Base-by-base conservation (phyloP, 2,797 vertebrate genomes). In the Pygocentrus nattereri region DNA sequence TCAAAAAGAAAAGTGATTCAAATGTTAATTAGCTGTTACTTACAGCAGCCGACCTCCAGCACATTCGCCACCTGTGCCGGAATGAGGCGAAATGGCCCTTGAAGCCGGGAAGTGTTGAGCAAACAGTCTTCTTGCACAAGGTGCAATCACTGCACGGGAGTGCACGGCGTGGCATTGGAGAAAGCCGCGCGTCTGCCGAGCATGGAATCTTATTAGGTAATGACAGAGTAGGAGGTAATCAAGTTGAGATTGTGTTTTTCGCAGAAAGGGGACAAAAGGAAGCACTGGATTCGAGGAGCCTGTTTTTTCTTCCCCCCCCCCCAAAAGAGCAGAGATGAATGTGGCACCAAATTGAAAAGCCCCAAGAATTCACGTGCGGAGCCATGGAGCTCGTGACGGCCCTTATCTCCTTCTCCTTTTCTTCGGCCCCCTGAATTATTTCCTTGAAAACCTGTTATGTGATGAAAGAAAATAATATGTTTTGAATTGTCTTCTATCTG, bases 21-120 rank as follows among this genome's bases (percentile, higher is more conserved):
- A 87, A 91, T 90, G 89, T 90, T 91, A 90, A 91, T 90, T 88
- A 90, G 88, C 88, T 85, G 86, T 89, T 89, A 87, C 88, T 90
- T 88, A 87, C 88, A 88, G 88, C 87, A 79, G 62, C 52, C 88
- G 83, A 86, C 88, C 88, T 85, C 86, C 86, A 85, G 88, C 82
- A 83, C 86, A 85, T 90, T 91, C 82, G 84, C 88, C 90, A 91
- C 90, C 90, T 91, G 90, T 91, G 88, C 88, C 83, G 86, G 85
- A 88, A 87, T 84, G 86, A 87, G 79, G 78, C 82, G 79, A 88
- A 89, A 91, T 87, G 87, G 88, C 87, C 88, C 90, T 89, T 84
- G 85, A 90, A 88, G 88, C 86, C 72, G 84, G 79, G 85, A 90
- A 89, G 87, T 89, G 89, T 91, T 89, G 87, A 86, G 87, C 86